Evolutionary conservation across 2,797 vertebrate species (phyloP), one percentile per base, ranked within the genome.

Genomic region (Oryzias sinensis): DNA sequence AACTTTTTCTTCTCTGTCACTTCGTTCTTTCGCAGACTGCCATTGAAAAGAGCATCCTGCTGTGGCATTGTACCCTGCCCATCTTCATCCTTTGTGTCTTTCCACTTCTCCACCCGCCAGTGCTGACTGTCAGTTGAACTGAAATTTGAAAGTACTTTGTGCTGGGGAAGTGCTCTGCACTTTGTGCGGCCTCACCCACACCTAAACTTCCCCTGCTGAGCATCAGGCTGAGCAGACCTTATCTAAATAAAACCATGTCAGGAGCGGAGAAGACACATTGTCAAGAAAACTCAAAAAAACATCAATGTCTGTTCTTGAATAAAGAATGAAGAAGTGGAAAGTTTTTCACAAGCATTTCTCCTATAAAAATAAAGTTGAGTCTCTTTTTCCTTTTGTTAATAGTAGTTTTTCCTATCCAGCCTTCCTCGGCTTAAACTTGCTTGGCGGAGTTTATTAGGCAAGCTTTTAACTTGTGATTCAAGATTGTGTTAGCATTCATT

Each of bases 61-160:
- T 82, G 72, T 44, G 72, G 29, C 51, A 6, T 54, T 60, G 48
- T 72, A 44, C 53, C 47, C 56, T 61, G n/a, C 63, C 53, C 55
- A 64, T 45, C 52, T 62, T 42, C 44, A 60, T 45, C 53, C 48
- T 50, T 43, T 42, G n/a, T n/a, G 6, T 59, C 29, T 51, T 51
- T 50, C 53, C 50, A 49, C 66, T 56, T 72, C 70, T 71, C 56
- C n/a, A 18, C 60, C 18, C 41, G 55, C 68, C 42, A 51, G 22
- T 62, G 59, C 65, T 72, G 58, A 82, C 71, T 69, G 37, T 55
- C 48, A 57, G 70, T 59, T 53, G 70, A 73, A 73, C 55, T 64
- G 74, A 79, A 64, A 65, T 79, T 63, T 80, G 51, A 83, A 82
- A 80, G 65, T 49, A 49, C 46, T 54, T 14, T n/a, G 18, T 61